Percentiles rank a stretch among this genome's conserved stretches.
Conservation (phyloP, 2,888 invertebrate genomes). For the Capitulum mitella region DNA sequence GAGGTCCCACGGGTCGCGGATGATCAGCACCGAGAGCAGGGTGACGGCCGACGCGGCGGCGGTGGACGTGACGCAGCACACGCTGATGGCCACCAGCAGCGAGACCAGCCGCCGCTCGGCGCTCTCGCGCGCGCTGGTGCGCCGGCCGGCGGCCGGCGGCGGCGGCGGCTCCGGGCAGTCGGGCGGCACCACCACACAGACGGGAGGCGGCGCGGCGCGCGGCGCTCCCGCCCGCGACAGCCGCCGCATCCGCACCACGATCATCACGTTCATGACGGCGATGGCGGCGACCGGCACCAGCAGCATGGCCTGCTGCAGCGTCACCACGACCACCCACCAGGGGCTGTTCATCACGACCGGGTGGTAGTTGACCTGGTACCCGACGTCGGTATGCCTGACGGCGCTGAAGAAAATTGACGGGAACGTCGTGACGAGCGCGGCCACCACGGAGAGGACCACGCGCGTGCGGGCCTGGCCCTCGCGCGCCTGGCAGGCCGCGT, state of each 20-base stretch:
- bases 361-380: not conserved
- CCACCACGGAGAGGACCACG: not conserved
- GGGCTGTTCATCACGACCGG: not conserved
- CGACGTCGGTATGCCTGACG: not conserved
- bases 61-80: not conserved
- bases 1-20: not conserved
- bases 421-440: not conserved
- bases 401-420: not conserved
- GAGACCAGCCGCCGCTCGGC: not conserved
- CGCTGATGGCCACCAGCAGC: slow-evolving; percentile 2
- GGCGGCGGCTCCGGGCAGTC: not conserved
- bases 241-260: not conserved
- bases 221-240: not conserved
- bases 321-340: not conserved
- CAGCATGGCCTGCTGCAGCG: slow-evolving; percentile 6
- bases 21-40: not conserved
- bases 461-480: slow-evolving; percentile 45
- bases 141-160: not conserved
- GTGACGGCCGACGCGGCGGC: not conserved
- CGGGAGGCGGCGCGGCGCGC: not conserved
- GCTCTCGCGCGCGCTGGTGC: not conserved
- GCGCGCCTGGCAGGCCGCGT: slow-evolving; percentile 57
- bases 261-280: not conserved
- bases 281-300: not conserved
- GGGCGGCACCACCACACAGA: not conserved